A percentile compares a stretch with the other conserved stretches of the same genome.
phyloP scores from a whole-genome alignment of 2,113 vertebrate species.

The Corvus cornix region DNA sequence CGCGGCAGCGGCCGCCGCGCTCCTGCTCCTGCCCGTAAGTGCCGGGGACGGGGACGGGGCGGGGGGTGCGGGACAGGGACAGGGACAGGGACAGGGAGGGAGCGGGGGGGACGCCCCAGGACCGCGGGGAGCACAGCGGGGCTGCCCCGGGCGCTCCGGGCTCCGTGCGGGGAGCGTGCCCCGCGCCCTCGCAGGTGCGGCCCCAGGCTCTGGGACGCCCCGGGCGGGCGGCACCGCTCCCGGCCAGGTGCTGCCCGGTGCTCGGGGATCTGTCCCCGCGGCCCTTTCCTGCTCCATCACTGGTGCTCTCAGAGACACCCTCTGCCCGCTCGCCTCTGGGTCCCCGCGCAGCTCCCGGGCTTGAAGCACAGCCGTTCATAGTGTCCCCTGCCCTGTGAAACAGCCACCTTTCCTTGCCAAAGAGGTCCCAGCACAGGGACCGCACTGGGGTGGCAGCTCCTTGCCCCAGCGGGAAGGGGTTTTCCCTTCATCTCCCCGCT shows the following conservation, averaged over 20 bases:
- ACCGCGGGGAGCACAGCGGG: background rate
- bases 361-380: background rate
- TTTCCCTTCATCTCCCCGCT: background rate
- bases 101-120: background rate
- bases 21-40: conserved; percentile 51
- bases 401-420: accelerated
- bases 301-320: background rate
- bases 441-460: background rate
- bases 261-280: background rate
- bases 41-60: background rate
- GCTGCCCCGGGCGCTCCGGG: background rate
- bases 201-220: accelerated
- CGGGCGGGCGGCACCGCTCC: background rate
- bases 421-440: background rate
- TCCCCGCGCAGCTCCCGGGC: background rate
- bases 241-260: background rate
- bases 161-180: background rate
- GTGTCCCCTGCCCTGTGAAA: background rate
- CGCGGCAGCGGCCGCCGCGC: background rate
- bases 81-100: background rate
- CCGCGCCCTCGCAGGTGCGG: background rate
- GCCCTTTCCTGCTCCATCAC: background rate
- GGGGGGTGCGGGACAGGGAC: background rate
- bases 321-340: background rate
- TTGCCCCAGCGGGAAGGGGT: background rate